A percentile compares a stretch with the other conserved stretches of the same genome.
Conservation (phyloP, 1,140 invertebrate genomes). For the Dryas iulia region DNA sequence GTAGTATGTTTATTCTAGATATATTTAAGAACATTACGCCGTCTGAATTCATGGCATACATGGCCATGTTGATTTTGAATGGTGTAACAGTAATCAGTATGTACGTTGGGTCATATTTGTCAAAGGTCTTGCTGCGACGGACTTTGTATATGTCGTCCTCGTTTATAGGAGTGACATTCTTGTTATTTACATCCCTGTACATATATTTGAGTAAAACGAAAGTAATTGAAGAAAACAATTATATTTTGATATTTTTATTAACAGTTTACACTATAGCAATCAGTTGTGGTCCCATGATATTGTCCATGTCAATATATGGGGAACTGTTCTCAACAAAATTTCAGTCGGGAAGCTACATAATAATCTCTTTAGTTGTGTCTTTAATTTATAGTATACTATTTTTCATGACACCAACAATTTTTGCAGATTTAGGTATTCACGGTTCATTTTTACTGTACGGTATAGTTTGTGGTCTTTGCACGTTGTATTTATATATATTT, state of each 20-base stretch:
- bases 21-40: conserved; percentile 21
- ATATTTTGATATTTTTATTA: conserved; percentile 13
- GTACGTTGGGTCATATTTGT: conserved; percentile 21
- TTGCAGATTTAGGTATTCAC: conserved; percentile 13
- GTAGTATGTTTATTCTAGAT: conserved; percentile 22
- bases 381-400: not conserved
- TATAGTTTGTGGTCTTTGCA: conserved; percentile 17
- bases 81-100: conserved; percentile 23
- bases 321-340: conserved; percentile 16
- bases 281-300: conserved; percentile 19
- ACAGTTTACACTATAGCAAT: conserved; percentile 14
- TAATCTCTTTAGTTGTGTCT: not conserved
- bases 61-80: conserved; percentile 25
- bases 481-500: conserved; percentile 12
- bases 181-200: conserved; percentile 12
- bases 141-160: conserved; percentile 17
- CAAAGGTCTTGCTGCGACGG: conserved; percentile 14
- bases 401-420: conserved; percentile 12
- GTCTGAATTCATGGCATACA: conserved; percentile 5
- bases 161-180: conserved; percentile 8
- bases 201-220: conserved; percentile 11
- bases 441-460: conserved; percentile 19
- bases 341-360: conserved; percentile 13
- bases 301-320: conserved; percentile 13
- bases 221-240: conserved; percentile 7